Evolutionary conservation across 2,797 vertebrate genomes (phyloP).

Genomic region (Alectoris magna): DNA sequence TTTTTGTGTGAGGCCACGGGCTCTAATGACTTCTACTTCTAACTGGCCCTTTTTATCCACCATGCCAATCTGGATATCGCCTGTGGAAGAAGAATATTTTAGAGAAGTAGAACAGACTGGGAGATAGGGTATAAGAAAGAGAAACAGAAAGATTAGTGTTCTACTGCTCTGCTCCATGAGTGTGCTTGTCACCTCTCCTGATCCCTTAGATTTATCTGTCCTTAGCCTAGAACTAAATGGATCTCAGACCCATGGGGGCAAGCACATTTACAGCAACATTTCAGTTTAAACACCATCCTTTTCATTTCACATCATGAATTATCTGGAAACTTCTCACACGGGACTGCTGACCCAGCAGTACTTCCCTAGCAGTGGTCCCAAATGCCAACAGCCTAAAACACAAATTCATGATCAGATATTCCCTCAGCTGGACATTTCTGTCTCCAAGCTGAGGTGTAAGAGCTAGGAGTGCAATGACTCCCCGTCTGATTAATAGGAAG

Average conservation of each 20-base stretch:
- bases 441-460: not conserved
- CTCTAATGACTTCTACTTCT: constrained; percentile 98
- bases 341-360: not conserved
- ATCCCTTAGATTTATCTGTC: not conserved
- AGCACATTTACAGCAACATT: not conserved
- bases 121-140: not conserved
- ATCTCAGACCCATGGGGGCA: not conserved
- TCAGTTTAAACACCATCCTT: not conserved
- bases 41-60: constrained; percentile 97
- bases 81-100: constrained; percentile 69
- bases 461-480: not conserved
- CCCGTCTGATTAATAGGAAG: not conserved
- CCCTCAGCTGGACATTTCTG: not conserved
- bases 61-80: constrained; percentile 99
- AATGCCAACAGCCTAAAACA: not conserved
- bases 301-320: not conserved
- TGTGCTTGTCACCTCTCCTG: not conserved
- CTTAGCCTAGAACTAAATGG: not conserved
- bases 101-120: not conserved
- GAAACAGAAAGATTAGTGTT: not conserved
- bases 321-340: not conserved
- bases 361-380: not conserved
- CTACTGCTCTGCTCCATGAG: not conserved
- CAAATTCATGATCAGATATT: not conserved
- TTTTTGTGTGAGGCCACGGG: constrained; percentile 94